Conservation (phyloP, 1,140 invertebrate genomes). For the Drosophila nasuta region DNA sequence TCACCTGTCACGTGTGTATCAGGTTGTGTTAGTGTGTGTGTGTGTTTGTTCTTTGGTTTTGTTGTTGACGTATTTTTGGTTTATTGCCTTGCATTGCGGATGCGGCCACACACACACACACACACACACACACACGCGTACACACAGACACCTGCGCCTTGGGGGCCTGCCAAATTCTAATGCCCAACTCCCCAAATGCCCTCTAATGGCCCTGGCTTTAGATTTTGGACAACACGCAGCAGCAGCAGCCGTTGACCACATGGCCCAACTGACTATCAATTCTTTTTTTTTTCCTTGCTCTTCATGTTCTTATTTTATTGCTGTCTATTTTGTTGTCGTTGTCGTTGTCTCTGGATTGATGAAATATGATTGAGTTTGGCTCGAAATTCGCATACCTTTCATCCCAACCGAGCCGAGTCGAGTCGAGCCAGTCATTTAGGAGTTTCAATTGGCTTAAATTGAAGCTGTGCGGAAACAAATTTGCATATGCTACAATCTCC, state of each 20-base stretch:
- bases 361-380: slow-evolving; percentile 75
- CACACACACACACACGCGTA: slow-evolving; percentile 20
- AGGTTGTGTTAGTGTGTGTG: slow-evolving; percentile 5
- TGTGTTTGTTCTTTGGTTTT: slow-evolving; percentile 65
- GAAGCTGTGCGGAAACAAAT: not conserved
- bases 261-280: not conserved
- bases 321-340: slow-evolving; percentile 60
- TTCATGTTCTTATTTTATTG: slow-evolving; percentile 60
- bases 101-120: slow-evolving; percentile 41
- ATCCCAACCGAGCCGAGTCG: not conserved
- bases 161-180: slow-evolving; percentile 20
- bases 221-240: slow-evolving; percentile 11
- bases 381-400: slow-evolving; percentile 18
- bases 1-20: slow-evolving; percentile 63
- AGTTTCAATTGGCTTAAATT: slow-evolving; percentile 10
- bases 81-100: slow-evolving; percentile 83
- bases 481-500: slow-evolving; percentile 4
- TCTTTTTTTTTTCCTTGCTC: slow-evolving; percentile 31
- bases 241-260: not conserved
- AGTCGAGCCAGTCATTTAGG: slow-evolving; percentile 6
- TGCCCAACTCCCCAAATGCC: slow-evolving; percentile 19
- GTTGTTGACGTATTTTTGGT: slow-evolving; percentile 84
- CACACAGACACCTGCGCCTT: slow-evolving; percentile 36
- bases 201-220: slow-evolving; percentile 20
- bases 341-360: slow-evolving; percentile 63